These are phyloP conservation scores for Tragopan temminckii DNA, from an alignment of 2,797 vertebrate species.

Conservation along the genomic window DNA sequence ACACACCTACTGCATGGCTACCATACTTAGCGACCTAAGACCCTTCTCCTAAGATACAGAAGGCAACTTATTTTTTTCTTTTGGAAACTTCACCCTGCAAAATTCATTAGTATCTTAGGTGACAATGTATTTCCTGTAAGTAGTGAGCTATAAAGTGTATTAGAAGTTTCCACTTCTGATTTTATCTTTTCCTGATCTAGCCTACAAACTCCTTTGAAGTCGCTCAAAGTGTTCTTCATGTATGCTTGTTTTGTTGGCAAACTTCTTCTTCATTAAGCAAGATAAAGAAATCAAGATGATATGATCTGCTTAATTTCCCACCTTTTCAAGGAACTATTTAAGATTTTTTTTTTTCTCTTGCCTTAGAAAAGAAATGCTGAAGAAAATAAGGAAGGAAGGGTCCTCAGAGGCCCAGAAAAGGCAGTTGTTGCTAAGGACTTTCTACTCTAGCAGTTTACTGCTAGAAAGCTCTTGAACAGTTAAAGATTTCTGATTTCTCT, in stretches of 20 bases:
- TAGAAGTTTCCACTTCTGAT: slow-evolving; percentile 62
- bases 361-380: neutral
- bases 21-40: neutral
- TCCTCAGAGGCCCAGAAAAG: neutral
- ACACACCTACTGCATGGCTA: neutral
- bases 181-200: slow-evolving; percentile 75
- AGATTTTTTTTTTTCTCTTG: neutral
- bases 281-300: slow-evolving; percentile 41
- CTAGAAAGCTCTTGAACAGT: neutral
- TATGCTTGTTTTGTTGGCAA: slow-evolving; percentile 48
- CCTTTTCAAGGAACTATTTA: slow-evolving; percentile 20
- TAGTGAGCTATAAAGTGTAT: slow-evolving; percentile 51
- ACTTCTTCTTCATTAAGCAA: slow-evolving; percentile 50
- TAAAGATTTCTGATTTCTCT: neutral
- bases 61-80: neutral
- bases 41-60: neutral
- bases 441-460: neutral
- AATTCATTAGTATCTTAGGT: slow-evolving; percentile 21
- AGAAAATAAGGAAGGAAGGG: neutral
- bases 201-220: slow-evolving; percentile 65
- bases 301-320: slow-evolving; percentile 20
- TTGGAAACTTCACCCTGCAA: slow-evolving; percentile 39
- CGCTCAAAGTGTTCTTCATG: slow-evolving; percentile 55
- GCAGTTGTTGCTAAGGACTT: neutral
- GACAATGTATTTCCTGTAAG: slow-evolving; percentile 65